Evolutionary conservation across 2,888 invertebrate species (phyloP).

Genomic region (Strigamia maritima): DNA sequence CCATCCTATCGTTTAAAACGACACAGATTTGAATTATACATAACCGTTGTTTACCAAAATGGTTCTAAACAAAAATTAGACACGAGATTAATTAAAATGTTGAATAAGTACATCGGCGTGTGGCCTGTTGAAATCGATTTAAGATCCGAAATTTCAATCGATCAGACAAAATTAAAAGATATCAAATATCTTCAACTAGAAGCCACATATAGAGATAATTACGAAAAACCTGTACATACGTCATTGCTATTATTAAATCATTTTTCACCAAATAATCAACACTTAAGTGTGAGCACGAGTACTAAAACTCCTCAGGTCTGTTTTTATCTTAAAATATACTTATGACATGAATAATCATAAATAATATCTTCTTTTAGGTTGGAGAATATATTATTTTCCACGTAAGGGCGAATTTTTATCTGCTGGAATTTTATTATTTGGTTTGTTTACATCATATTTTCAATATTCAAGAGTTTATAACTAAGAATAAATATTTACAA

Average conservation of each 20-base stretch:
- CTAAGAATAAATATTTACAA: background rate
- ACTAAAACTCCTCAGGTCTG: constrained; percentile 71
- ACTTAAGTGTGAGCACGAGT: constrained; percentile 80
- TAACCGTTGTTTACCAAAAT: constrained; percentile 42
- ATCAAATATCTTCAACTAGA: constrained; percentile 43
- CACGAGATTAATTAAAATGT: constrained; percentile 61
- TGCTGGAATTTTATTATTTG: constrained; percentile 84
- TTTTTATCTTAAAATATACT: background rate
- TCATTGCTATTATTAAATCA: constrained; percentile 72
- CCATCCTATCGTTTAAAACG: constrained; percentile 60
- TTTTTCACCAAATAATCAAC: constrained; percentile 75
- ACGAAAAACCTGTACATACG: constrained; percentile 64
- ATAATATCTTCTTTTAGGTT: constrained; percentile 58
- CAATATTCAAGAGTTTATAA: background rate
- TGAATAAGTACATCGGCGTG: constrained; percentile 67
- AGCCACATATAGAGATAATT: constrained; percentile 67
- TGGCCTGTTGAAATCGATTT: constrained; percentile 81
- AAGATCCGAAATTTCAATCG: constrained; percentile 60
- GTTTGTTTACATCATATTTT: constrained; percentile 48
- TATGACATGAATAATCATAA: background rate
- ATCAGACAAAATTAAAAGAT: constrained; percentile 43
- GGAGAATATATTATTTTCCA: constrained; percentile 94
- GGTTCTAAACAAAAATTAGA: constrained; percentile 67
- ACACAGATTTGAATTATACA: constrained; percentile 44
- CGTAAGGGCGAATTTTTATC: constrained; percentile 83